Conservation (phyloP, 53 echinoderm and acorn worm genomes). For the Actinopyga echinites region DNA sequence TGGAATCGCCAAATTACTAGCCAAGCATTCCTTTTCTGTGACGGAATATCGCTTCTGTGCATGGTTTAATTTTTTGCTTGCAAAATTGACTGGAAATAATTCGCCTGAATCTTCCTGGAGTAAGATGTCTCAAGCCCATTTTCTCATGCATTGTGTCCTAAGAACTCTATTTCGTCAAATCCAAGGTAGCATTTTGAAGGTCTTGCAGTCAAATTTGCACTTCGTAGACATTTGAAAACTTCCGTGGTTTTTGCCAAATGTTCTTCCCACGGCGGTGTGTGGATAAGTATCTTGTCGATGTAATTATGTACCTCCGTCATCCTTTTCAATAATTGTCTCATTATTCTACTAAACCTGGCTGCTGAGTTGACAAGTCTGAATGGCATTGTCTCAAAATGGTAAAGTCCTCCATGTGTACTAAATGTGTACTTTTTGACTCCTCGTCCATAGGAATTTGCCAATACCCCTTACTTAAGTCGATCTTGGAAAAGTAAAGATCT, state of each 20-base stretch:
- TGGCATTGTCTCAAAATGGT: constrained; percentile 48
- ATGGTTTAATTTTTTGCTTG: constrained; percentile 19
- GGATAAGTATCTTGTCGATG: constrained; percentile 43
- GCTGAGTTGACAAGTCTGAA: too few species aligned
- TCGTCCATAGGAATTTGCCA: too few species aligned
- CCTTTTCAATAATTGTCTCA: too few species aligned
- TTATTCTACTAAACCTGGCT: too few species aligned
- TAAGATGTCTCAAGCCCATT: constrained; percentile 28
- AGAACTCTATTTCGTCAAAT: constrained; percentile 37
- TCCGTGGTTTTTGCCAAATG: too few species aligned
- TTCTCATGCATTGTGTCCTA: constrained; percentile 48
- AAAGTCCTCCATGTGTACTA: constrained; percentile 26
- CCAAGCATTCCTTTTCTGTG: constrained; percentile 26
- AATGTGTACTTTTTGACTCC: too few species aligned
- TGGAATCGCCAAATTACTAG: constrained; percentile 27
- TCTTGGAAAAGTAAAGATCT: constrained; percentile 50
- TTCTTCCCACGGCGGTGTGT: too few species aligned
- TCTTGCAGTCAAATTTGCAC: too few species aligned
- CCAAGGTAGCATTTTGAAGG: too few species aligned
- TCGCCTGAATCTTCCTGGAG: constrained; percentile 16
- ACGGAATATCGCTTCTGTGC: not conserved
- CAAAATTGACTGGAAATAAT: constrained; percentile 39
- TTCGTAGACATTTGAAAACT: too few species aligned
- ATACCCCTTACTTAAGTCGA: constrained; percentile 56
- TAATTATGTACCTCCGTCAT: constrained; percentile 48